Percentiles rank a stretch among this genome's conserved stretches.
Evolutionary conservation across 2,888 invertebrate species (phyloP).

Genomic region (Salticus scenicus): DNA sequence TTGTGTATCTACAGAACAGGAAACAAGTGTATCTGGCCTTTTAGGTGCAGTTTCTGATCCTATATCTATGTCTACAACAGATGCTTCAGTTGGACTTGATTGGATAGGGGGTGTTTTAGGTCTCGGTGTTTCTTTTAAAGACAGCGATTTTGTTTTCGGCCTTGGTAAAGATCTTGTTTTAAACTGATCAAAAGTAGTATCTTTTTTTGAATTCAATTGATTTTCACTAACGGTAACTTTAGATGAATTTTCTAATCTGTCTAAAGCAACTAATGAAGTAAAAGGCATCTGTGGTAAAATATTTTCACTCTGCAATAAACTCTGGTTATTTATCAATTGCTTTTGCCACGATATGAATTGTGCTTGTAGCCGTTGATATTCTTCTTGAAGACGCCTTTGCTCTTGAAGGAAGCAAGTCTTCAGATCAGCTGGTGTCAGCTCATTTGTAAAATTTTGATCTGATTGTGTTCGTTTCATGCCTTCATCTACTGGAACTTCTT

Average conservation of each 20-base stretch:
- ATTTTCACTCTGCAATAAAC: conserved; percentile 60
- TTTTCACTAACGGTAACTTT: conserved; percentile 27
- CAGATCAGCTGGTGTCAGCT: conserved; percentile 34
- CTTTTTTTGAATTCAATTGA: conserved; percentile 7
- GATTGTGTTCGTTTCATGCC: conserved; percentile 57
- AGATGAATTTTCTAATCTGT: conserved; percentile 38
- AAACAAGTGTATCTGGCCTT: conserved; percentile 40
- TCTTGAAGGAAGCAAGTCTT: conserved; percentile 53
- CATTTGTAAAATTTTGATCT: conserved; percentile 58
- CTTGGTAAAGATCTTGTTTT: conserved; percentile 65
- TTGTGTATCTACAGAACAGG: conserved; percentile 47
- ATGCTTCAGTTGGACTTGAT: conserved; percentile 32
- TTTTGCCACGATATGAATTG: conserved; percentile 68
- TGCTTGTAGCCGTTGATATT: conserved; percentile 53
- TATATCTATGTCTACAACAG: conserved; percentile 61
- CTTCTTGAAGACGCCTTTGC: conserved; percentile 60
- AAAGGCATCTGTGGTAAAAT: conserved; percentile 67
- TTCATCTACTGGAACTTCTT: conserved; percentile 17
- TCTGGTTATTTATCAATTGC: conserved; percentile 62
- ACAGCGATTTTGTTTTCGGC: conserved; percentile 54
- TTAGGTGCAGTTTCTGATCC: conserved; percentile 26
- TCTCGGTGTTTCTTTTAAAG: conserved; percentile 37
- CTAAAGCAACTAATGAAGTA: conserved; percentile 48
- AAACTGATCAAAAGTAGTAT: conserved; percentile 33
- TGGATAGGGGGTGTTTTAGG: conserved; percentile 40